Evolutionary conservation across 2,888 invertebrate species (phyloP), one percentile per base, ranked within the genome.

Genomic region (Parnassius smintheus): DNA sequence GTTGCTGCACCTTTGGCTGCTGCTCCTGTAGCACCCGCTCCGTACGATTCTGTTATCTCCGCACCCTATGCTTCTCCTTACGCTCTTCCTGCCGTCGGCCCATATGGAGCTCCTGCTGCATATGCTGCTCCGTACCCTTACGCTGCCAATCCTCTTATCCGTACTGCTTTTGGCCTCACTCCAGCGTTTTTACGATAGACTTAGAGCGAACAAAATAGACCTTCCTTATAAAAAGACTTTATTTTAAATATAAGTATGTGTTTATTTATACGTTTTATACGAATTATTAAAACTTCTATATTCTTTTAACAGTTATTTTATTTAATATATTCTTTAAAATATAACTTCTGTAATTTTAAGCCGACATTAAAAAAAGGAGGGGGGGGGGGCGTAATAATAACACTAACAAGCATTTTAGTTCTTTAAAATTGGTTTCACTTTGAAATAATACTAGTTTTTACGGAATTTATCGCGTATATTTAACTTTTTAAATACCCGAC

Each of bases 131-230:
- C 81, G 13, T 75, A 72, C 70, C 68, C 73, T 2, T 81, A 82
- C 59, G 70, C 72, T 22, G 69, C 77, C 55, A 71, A 81, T 52
- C 81, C 84, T 3, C 62, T 84, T 60, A 68, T 84, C 22, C 81
- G 86, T 45, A 72, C 86, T 3, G 78, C 86, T 0, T 79, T 76
- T 54, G 83, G 83, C 57, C 72, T 82, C 45, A 83, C 83, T 62
- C 89, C 91, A 76, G 87, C 91, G 13, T 90, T 82, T 72, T 88
- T 90, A 61, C 89, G 91, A 85, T 91, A 91, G 89, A 81, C 82
- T 88, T 73, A 58, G 78, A 85, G 80, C 81, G 75, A 86, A 85
- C 75, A 79, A 65, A 70, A 67, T 75, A 75, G 76, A 76, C 87
- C 86, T 86, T 88, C 84, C 83, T 85, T 62, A 72, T 67, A 75